Evolutionary conservation across 2,797 vertebrate genomes (phyloP).

Genomic region (Sebastes glaucus): DNA sequence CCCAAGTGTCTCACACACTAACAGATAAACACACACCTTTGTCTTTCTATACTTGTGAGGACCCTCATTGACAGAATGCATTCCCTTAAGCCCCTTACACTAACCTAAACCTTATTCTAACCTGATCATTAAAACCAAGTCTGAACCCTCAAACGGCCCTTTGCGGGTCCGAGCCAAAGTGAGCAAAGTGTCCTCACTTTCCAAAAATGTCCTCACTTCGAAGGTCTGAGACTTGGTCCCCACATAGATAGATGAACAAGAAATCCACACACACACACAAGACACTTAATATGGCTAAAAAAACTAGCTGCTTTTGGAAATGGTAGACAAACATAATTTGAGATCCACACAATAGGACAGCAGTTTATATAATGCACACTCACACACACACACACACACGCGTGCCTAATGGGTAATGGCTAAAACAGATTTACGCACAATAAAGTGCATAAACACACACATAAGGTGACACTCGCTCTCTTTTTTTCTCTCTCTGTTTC

Average conservation of each 20-base stretch:
- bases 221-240: not conserved
- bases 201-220: not conserved
- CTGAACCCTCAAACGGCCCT: not conserved
- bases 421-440: not conserved
- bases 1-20: slow-evolving; percentile 21
- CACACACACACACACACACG: not conserved
- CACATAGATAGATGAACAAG: not conserved
- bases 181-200: not conserved
- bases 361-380: not conserved
- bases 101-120: not conserved
- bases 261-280: not conserved
- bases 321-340: not conserved
- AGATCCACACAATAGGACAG: not conserved
- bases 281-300: slow-evolving; percentile 2
- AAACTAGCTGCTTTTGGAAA: not conserved
- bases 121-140: not conserved
- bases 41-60: not conserved
- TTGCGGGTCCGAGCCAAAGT: not conserved
- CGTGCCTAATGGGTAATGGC: not conserved
- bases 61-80: not conserved
- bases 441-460: not conserved
- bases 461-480: not conserved
- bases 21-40: slow-evolving; percentile 6
- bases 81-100: not conserved
- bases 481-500: not conserved